phyloP scores from a whole-genome alignment of 1,140 invertebrate species.

The Drosophila persimilis region DNA sequence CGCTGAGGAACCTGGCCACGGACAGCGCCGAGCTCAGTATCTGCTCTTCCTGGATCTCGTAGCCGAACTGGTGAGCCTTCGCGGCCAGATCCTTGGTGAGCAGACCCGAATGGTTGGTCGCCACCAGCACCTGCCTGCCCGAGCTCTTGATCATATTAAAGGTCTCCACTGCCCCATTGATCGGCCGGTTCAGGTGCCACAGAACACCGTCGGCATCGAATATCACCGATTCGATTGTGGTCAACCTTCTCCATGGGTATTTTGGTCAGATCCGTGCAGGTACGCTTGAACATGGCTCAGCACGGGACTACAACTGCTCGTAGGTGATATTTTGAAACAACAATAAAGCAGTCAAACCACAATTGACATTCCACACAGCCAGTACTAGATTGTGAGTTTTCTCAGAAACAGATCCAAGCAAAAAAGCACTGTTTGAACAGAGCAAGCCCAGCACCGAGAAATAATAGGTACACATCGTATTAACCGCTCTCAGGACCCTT shows the following conservation, averaged over 20 bases:
- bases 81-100: not conserved
- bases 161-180: slow-evolving; percentile 34
- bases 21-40: slow-evolving; percentile 25
- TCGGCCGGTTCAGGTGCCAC: slow-evolving; percentile 37
- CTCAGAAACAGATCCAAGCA: too few species aligned
- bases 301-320: not conserved
- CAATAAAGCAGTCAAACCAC: too few species aligned
- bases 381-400: too few species aligned
- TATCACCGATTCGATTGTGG: slow-evolving; percentile 43
- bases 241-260: slow-evolving; percentile 51
- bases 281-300: slow-evolving; percentile 50
- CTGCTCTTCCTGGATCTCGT: not conserved
- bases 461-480: too few species aligned
- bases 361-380: too few species aligned
- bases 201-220: slow-evolving; percentile 65
- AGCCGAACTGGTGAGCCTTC: slow-evolving; percentile 38
- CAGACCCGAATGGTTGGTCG: slow-evolving; percentile 43
- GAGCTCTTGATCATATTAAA: slow-evolving; percentile 33
- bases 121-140: slow-evolving; percentile 34
- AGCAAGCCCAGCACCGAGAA: too few species aligned
- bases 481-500: too few species aligned
- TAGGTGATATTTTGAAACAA: not conserved
- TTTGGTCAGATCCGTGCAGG: slow-evolving; percentile 43
- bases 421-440: too few species aligned
- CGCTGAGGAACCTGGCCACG: slow-evolving; percentile 32